These are phyloP conservation scores for Drosophila lacteicornis DNA, from an alignment of 1,140 invertebrate species.

Conservation along the genomic window DNA sequence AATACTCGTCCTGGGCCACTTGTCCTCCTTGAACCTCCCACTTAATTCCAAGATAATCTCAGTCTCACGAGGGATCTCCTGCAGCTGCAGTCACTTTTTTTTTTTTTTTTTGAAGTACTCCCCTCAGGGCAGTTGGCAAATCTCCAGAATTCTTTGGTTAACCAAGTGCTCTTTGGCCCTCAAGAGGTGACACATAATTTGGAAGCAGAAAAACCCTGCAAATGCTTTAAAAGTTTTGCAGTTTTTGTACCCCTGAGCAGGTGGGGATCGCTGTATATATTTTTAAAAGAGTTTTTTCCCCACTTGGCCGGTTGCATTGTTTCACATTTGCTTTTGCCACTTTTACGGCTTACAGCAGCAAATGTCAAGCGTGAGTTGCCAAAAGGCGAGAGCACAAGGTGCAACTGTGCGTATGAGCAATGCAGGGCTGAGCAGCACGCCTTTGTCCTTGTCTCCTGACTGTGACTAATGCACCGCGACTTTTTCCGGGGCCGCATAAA, in stretches of 20 bases:
- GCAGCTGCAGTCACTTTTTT: neutral
- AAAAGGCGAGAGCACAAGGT: constrained; percentile 48
- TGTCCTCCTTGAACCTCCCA: constrained; percentile 1
- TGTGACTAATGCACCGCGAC: constrained; percentile 73
- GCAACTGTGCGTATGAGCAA: constrained; percentile 77
- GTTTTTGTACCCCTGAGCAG: constrained; percentile 25
- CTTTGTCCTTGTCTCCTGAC: constrained; percentile 67
- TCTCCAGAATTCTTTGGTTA: constrained; percentile 8
- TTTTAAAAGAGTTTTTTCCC: constrained; percentile 17
- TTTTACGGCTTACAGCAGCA: constrained; percentile 56
- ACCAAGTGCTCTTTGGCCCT: constrained; percentile 1
- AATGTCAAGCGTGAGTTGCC: constrained; percentile 58
- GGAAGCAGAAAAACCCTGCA: constrained; percentile 13
- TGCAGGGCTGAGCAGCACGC: constrained; percentile 19
- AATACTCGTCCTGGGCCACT: constrained; percentile 47
- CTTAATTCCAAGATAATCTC: constrained; percentile 32
- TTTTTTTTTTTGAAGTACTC: constrained; percentile 1
- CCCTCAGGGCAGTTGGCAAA: constrained; percentile 25
- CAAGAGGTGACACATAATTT: constrained; percentile 35
- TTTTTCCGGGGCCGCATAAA: constrained; percentile 49
- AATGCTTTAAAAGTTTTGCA: constrained; percentile 32
- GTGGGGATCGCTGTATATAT: constrained; percentile 16
- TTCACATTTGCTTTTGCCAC: constrained; percentile 51
- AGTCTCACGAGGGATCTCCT: constrained; percentile 1
- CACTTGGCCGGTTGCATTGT: constrained; percentile 43